Conservation (phyloP, 92 coral and sea anemone genomes). For the Hydrozoanthus gracilis region DNA sequence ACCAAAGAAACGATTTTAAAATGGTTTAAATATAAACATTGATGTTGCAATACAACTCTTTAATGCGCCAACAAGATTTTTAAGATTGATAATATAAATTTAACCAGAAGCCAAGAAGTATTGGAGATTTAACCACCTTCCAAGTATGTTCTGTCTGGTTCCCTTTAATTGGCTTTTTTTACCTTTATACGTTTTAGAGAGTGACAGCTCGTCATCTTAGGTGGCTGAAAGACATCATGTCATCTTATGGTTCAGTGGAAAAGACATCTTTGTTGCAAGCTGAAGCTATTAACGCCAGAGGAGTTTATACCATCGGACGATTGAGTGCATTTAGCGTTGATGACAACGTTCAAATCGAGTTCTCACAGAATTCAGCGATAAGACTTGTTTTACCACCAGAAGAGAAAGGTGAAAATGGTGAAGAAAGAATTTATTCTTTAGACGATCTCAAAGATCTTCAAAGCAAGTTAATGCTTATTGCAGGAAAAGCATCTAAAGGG, state of each 20-base stretch:
- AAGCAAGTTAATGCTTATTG: too few species aligned
- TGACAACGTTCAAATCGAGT: conserved; percentile 14
- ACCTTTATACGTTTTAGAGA: conserved; percentile 1
- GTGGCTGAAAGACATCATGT: conserved; percentile 78
- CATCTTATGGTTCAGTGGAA: conserved; percentile 82
- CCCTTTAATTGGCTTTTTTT: too few species aligned
- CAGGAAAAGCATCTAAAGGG: conserved; percentile 78
- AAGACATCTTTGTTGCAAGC: conserved; percentile 75
- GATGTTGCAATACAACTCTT: too few species aligned
- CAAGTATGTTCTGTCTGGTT: too few species aligned
- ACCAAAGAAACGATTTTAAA: too few species aligned
- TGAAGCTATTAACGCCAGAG: too few species aligned
- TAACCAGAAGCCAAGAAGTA: too few species aligned
- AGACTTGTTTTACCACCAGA: conserved; percentile 49
- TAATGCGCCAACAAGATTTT: too few species aligned
- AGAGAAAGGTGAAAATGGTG: conserved; percentile 38
- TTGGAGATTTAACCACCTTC: too few species aligned
- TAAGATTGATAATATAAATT: too few species aligned
- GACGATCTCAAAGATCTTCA: conserved; percentile 84
- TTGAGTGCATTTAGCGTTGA: not conserved
- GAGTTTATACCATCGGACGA: conserved; percentile 64
- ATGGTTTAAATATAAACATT: too few species aligned
- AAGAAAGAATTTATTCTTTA: conserved; percentile 52
- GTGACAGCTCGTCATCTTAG: conserved; percentile 61
- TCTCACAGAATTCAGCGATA: conserved; percentile 48